Percentiles rank a stretch among this genome's conserved stretches.
Conservation (phyloP, 2,888 invertebrate species). For the Lobophora halterata region DNA sequence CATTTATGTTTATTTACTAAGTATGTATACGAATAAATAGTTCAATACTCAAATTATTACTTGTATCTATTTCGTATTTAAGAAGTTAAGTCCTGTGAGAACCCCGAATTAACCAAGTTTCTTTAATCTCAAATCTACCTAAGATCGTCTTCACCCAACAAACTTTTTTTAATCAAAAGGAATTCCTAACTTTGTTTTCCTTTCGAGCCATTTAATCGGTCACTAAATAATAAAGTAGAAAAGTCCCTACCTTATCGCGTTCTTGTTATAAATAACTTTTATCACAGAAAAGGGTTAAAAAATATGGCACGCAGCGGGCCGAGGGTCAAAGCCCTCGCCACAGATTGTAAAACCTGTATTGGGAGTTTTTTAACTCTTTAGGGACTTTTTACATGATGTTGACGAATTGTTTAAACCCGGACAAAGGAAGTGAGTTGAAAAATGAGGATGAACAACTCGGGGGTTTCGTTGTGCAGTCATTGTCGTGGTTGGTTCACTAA, state of each 20-base stretch:
- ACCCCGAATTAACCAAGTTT: too few relatives aligned
- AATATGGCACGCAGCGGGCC: constrained; percentile 27
- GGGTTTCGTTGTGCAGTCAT: too few relatives aligned
- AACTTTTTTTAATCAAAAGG: constrained; percentile 1
- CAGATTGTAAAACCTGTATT: constrained; percentile 23
- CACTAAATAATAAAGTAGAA: constrained; percentile 25
- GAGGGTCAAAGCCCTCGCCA: constrained; percentile 26
- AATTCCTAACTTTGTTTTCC: constrained; percentile 7
- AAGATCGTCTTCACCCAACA: constrained; percentile 1
- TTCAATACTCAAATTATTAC: too few relatives aligned
- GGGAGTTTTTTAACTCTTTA: constrained; percentile 11
- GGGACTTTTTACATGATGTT: background rate
- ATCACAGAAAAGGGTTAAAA: constrained; percentile 31
- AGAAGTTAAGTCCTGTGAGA: too few relatives aligned
- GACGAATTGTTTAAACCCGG: too few relatives aligned
- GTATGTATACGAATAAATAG: too few relatives aligned
- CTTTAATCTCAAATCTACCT: too few relatives aligned
- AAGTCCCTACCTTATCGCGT: constrained; percentile 25
- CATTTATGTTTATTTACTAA: too few relatives aligned
- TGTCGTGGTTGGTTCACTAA: too few relatives aligned
- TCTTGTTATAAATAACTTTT: constrained; percentile 31
- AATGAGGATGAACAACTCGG: too few relatives aligned
- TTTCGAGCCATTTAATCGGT: constrained; percentile 17
- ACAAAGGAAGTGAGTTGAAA: too few relatives aligned
- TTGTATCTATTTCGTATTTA: too few relatives aligned